These are phyloP conservation scores for Papilio elwesi DNA, from an alignment of 2,888 invertebrate genomes.

Conservation along the genomic window DNA sequence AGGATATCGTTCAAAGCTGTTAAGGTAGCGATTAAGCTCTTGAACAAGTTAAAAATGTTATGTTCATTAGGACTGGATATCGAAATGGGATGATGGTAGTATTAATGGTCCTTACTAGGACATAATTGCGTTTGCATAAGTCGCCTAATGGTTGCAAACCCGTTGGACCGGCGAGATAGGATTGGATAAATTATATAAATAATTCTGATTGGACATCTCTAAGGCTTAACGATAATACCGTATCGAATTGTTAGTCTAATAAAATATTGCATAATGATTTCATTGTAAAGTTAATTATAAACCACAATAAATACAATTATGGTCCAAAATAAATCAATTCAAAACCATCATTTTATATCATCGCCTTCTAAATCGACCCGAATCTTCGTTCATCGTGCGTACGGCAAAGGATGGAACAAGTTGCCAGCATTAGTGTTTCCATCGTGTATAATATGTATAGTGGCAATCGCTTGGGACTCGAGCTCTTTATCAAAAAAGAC, in stretches of 20 bases:
- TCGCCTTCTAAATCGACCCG: too few species aligned
- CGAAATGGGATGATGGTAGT: conserved; percentile 19
- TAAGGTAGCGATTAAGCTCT: conserved; percentile 9
- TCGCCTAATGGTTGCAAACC: conserved; percentile 22
- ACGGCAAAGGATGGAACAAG: too few species aligned
- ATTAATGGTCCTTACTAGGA: conserved; percentile 18
- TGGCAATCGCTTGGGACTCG: too few species aligned
- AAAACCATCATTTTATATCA: too few species aligned
- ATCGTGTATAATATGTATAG: too few species aligned
- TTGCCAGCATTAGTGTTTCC: too few species aligned
- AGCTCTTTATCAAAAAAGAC: too few species aligned
- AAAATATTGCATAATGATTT: too few species aligned
- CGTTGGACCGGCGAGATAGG: conserved; percentile 19
- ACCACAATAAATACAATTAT: too few species aligned
- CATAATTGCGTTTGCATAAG: conserved; percentile 20
- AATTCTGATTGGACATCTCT: conserved; percentile 5
- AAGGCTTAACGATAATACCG: neutral
- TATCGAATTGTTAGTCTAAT: neutral
- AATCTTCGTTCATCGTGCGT: too few species aligned
- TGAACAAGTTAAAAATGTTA: conserved; percentile 22
- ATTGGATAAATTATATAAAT: conserved; percentile 25
- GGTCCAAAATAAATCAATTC: too few species aligned
- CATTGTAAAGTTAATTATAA: too few species aligned
- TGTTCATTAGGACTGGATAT: conserved; percentile 36
- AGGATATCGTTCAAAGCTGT: conserved; percentile 15